These are phyloP conservation scores for Cerastis rubricosa DNA, from an alignment of 2,888 invertebrate genomes.

Conservation along the genomic window DNA sequence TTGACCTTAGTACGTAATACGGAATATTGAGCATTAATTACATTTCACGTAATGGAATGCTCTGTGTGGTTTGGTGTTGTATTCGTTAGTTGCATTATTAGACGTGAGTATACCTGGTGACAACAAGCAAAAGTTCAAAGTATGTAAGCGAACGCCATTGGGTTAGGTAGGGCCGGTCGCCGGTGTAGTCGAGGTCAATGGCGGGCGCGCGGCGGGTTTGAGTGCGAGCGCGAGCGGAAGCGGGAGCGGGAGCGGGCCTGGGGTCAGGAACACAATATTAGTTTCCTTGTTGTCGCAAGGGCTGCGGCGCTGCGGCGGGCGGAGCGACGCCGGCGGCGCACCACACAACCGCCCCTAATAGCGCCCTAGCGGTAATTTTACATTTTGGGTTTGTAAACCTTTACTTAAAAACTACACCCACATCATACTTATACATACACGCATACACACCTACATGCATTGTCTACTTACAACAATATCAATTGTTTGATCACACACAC, in stretches of 20 bases:
- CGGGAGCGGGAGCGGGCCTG: slow-evolving; percentile 78
- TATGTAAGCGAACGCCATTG: slow-evolving; percentile 54
- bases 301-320: slow-evolving; percentile 89
- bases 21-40: slow-evolving; percentile 33
- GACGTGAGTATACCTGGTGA: slow-evolving; percentile 33
- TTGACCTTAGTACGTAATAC: slow-evolving; percentile 33
- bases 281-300: slow-evolving; percentile 92
- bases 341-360: slow-evolving; percentile 88
- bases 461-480: slow-evolving; percentile 61
- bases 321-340: slow-evolving; percentile 88
- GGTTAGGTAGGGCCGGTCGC: slow-evolving; percentile 33
- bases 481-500: slow-evolving; percentile 64
- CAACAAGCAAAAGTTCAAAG: slow-evolving; percentile 71
- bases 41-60: slow-evolving; percentile 27
- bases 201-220: slow-evolving; percentile 82
- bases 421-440: slow-evolving; percentile 66
- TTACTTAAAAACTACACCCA: slow-evolving; percentile 87
- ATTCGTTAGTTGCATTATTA: slow-evolving; percentile 34
- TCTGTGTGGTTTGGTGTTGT: slow-evolving; percentile 33
- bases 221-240: slow-evolving; percentile 76
- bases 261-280: slow-evolving; percentile 91
- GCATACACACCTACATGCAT: slow-evolving; percentile 65
- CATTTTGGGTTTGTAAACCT: slow-evolving; percentile 91
- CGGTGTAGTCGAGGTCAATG: slow-evolving; percentile 41
- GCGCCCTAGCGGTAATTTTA: slow-evolving; percentile 91